Base-by-base conservation (phyloP, 2,888 invertebrate species). In the Hartigia nigra region DNA sequence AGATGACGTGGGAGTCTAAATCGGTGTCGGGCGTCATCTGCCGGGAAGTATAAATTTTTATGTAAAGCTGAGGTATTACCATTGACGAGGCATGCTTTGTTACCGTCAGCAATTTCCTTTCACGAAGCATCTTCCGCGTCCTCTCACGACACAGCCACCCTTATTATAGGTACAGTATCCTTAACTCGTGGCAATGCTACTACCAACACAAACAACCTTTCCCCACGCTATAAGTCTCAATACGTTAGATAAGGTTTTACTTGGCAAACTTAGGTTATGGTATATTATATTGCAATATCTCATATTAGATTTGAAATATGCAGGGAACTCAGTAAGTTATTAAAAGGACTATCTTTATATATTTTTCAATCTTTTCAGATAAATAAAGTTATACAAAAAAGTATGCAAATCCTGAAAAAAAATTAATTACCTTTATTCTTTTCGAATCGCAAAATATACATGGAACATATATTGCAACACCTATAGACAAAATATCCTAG, bases 71-170 rank as follows among this genome's bases (percentile, higher is more conserved):
- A 55, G 72, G 32, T 12, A 72, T 72, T 72, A 72, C 72, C 32
- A 72, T 72, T 72, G 31, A 32, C 72, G 72, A 12, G 23, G 72
- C 72, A 72, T 14, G 72, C 72, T 72, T 72, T 32, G 72, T 72
- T 32, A 31, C 32, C 72, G 72, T 72, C 72, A 72, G 72, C 72
- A 32, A 72, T 72, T 72, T 72, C 72, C 32, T 32, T 72, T 72
- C 72, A 32, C 72, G 14, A 72, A 14, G 31, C 72, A 72, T 31
- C 72, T 32, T 14, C 14, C 72, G 12, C 72, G 31, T 12, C 12
- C 72, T 12, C 31, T 72, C 14, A 5, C 55, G 23, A 55, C 55
- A 23, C 55, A 55, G 55, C 55, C 55, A 23, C 55, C 55, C 55
- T 55, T 55, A 55, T 55, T 55, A 55, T 55, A 23, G 55, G 55